Evolutionary conservation across 64 coral and sea anemone genomes (phyloP), one percentile per base, ranked within the genome.

Genomic region (Montipora sp.): DNA sequence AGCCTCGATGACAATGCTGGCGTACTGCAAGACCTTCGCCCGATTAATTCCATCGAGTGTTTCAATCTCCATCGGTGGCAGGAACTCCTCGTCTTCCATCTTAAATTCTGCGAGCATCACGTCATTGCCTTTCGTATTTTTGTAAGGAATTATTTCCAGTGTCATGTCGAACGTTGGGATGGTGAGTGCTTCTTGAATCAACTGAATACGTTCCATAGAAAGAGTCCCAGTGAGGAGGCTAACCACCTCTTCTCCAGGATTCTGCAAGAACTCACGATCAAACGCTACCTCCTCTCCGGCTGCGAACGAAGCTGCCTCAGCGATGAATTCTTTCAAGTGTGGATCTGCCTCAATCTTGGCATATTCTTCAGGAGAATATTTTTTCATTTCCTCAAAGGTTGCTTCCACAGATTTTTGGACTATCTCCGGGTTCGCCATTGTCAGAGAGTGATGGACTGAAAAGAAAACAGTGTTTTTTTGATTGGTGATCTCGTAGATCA

Each of bases 151-250:
- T 23, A 92, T 84, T 12, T 92, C 77, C 36, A 36, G 36, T 36
- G 36, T 36, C 90, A 92, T 92, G 73, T 49, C 61, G 66, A 92
- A 92, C 69, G 90, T 92, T 19, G 78, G 90, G 80, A 92, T 51
- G 16, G 22, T 24, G 47, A 92, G 69, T 19, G 77, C 90, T 20
- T 59, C 69, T 44, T 18, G 48, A 15, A 84, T 74, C 67, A 92
- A 11, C n/a, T 75, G 53, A 19, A 92, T 84, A 73, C 90, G 60
- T 63, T 63, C 60, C 13, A 4, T 2, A 63, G 60, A 15, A 63
- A 63, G 60, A 1, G 8, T 63, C 1, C 13, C 60, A 16, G 60
- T 19, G 13, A 63, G 60, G 14, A 63, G 60, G 13, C 60, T 12
- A 63, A 63, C 60, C 9, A 63, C 60, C 13, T 63, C 60, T 63